phyloP scores from a whole-genome alignment of 2,797 vertebrate genomes.

The Xyrichtys novacula region DNA sequence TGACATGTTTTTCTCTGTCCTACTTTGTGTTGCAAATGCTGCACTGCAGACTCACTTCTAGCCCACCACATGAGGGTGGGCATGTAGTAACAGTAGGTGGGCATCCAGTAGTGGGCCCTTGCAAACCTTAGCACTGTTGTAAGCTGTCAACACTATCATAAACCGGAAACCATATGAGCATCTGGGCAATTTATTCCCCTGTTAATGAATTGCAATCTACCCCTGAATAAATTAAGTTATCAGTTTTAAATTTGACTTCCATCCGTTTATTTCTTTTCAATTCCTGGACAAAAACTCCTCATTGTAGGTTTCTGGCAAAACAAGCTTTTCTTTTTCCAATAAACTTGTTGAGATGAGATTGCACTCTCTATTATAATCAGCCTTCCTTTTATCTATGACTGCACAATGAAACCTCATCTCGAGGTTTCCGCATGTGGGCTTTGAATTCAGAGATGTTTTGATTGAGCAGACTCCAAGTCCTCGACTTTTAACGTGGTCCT shows the following conservation, averaged over 20 bases:
- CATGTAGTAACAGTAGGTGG: too few species aligned
- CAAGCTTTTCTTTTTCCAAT: not conserved
- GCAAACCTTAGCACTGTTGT: too few species aligned
- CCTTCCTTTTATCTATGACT: conserved; percentile 11
- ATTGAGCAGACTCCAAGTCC: not conserved
- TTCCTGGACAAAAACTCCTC: not conserved
- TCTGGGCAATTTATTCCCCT: too few species aligned
- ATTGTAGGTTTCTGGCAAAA: not conserved
- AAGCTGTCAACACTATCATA: too few species aligned
- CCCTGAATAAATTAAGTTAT: too few species aligned
- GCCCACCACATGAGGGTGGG: too few species aligned
- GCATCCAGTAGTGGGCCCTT: too few species aligned
- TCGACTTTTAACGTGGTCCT: not conserved
- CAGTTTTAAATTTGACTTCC: not conserved
- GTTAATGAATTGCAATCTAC: too few species aligned
- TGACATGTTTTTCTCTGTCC: too few species aligned
- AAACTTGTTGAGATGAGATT: conserved; percentile 16
- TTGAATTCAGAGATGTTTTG: conserved; percentile 24
- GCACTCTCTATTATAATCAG: conserved; percentile 46
- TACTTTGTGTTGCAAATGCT: too few species aligned
- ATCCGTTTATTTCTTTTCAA: not conserved
- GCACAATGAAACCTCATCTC: conserved; percentile 39
- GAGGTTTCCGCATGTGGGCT: conserved; percentile 27
- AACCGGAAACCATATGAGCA: too few species aligned
- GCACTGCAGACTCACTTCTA: too few species aligned